A percentile compares a stretch with the other conserved stretches of the same genome.
Conservation (phyloP, 2,888 invertebrate genomes). For the Andrena chrysosceles region DNA sequence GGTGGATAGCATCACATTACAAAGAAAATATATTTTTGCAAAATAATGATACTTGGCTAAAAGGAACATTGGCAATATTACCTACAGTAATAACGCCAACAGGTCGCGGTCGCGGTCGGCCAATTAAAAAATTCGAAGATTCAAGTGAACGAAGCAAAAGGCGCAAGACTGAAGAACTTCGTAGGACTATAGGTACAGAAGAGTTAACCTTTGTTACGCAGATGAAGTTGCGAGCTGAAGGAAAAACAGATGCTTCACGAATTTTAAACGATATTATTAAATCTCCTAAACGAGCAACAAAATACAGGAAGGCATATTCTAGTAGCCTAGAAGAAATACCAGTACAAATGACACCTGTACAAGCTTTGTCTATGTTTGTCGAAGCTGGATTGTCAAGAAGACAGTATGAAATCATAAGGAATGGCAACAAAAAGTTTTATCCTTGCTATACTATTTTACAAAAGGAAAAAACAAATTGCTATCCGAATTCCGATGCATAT, state of each 20-base stretch:
- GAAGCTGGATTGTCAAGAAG: not conserved
- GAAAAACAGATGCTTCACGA: not conserved
- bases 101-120: not conserved
- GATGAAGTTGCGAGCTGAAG: not conserved
- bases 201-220: not conserved
- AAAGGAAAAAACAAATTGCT: slow-evolving; percentile 1
- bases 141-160: not conserved
- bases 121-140: not conserved
- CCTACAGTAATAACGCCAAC: not conserved
- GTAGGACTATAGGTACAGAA: not conserved
- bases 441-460: not conserved
- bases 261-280: not conserved
- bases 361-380: slow-evolving; percentile 6
- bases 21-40: too few relatives aligned
- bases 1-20: not conserved
- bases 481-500: not conserved
- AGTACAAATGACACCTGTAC: not conserved
- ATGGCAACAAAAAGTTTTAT: not conserved
- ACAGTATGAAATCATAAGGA: not conserved
- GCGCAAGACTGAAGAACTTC: not conserved
- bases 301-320: not conserved
- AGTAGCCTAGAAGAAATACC: not conserved
- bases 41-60: not conserved
- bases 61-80: not conserved
- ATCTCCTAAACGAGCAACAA: not conserved